phyloP scores from a whole-genome alignment of 2,797 vertebrate genomes.

The Iguana delicatissima region DNA sequence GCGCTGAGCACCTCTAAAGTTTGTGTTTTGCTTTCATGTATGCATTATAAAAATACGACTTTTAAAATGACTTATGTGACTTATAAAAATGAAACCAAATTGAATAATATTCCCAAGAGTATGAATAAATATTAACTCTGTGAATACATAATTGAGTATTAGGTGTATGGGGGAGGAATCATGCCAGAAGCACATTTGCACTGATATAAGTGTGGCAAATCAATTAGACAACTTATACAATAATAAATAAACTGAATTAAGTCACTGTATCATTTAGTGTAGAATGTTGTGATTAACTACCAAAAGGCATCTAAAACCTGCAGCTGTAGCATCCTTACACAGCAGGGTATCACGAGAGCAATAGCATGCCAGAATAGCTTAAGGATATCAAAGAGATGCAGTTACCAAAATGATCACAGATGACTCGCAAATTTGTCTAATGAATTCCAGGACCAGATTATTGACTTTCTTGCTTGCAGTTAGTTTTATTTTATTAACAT shows the following conservation, averaged over 20 bases:
- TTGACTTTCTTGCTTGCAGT: conserved; percentile 37
- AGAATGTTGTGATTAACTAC: conserved; percentile 61
- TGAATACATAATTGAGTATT: conserved; percentile 72
- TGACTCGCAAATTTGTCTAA: conserved; percentile 74
- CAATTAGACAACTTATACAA: conserved; percentile 77
- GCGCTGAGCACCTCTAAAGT: conserved; percentile 16
- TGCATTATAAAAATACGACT: conserved; percentile 68
- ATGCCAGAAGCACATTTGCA: conserved; percentile 67
- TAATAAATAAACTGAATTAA: conserved; percentile 75
- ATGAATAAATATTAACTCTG: conserved; percentile 70
- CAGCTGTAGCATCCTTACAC: conserved; percentile 73
- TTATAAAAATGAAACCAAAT: conserved; percentile 67
- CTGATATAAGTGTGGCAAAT: conserved; percentile 73
- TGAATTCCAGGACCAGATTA: conserved; percentile 68
- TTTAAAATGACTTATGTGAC: conserved; percentile 46
- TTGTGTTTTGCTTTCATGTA: conserved; percentile 56
- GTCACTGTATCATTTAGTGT: conserved; percentile 73
- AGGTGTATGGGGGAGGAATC: conserved; percentile 61
- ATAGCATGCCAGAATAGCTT: conserved; percentile 73
- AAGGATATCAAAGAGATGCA: conserved; percentile 62
- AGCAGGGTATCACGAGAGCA: conserved; percentile 77
- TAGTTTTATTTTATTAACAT: conserved; percentile 53
- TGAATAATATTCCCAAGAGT: conserved; percentile 72
- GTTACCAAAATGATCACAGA: conserved; percentile 70
- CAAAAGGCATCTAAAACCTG: conserved; percentile 75